Base-by-base conservation (phyloP, 2,888 invertebrate species). In the Drosophila monieri region DNA sequence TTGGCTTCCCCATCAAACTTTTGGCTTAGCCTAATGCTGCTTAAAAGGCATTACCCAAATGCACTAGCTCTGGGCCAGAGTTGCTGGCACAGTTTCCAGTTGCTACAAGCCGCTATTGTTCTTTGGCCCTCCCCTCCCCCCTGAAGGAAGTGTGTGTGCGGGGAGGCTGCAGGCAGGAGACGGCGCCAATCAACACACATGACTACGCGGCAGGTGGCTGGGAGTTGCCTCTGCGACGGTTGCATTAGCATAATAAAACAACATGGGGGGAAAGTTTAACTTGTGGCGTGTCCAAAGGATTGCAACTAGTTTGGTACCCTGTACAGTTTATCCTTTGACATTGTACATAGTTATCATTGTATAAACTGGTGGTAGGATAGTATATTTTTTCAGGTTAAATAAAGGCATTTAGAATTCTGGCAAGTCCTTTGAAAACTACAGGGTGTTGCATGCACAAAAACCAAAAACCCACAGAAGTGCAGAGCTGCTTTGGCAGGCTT, bases 401-500 rank as follows among this genome's bases (percentile, higher is more conserved):
- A 18, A 18, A 1, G n/a, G n/a, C 18, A 18, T 18, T 18, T 18
- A 1, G 18, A 18, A 18, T 18, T 18, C 39, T 1, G 6, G 30
- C 21, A 14, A 18, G 4, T 6, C 5, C 25, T 14, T 43, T 48
- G 18, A 23, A 35, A 35, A 35, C 6, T 35, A 35, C 47, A 41
- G 64, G 64, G 67, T 65, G 66, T 41, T 54, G 15, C 10, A 35
- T 21, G 37, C 66, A 47, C 27, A 53, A 65, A 46, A 18, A 48
- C 14, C 46, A 30, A 47, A 46, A 66, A 25, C 39, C 67, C 54
- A 47, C 47, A 64, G 41, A 66, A 66, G 64, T 64, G 66, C 64
- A 65, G 66, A 71, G 85, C 76, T 69, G 87, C 87, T 86, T 77
- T 88, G 64, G 69, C 66, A 77, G 77, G 79, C 73, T 85, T 80